Evolutionary conservation across 64 coral and sea anemone genomes (phyloP).

Genomic region (Anthopleura sola): DNA sequence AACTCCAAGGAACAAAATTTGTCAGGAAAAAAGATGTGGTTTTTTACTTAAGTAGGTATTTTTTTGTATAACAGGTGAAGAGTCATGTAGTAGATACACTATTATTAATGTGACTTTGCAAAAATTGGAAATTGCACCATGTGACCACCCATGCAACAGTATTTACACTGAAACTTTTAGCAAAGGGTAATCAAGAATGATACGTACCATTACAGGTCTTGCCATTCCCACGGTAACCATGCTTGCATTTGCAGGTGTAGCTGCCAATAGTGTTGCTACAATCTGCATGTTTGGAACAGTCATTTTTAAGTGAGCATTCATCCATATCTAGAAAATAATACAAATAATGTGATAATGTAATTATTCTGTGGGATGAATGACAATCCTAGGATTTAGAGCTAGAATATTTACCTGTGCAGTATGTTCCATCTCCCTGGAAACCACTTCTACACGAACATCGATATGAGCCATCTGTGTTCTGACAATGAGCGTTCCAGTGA

Average conservation of each 20-base stretch:
- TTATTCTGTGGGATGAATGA: no score
- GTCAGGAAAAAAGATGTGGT: no score
- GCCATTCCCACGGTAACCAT: constrained; percentile 2
- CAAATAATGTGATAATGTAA: no score
- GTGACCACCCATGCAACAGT: no score
- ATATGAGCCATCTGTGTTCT: background rate
- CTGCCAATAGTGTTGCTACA: background rate
- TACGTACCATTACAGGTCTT: background rate
- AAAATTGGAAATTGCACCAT: no score
- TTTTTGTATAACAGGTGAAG: no score
- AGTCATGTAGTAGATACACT: no score
- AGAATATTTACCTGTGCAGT: no score
- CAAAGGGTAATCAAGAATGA: background rate
- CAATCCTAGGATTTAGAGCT: background rate
- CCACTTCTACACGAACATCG: background rate
- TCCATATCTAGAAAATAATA: background rate
- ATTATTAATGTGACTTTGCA: no score
- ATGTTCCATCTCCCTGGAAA: background rate
- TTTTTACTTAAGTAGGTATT: no score
- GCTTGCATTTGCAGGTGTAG: background rate
- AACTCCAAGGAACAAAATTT: no score
- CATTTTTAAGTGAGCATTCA: background rate
- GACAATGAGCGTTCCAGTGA: background rate
- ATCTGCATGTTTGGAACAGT: background rate
- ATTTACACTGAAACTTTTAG: background rate